A percentile compares a stretch with the other conserved stretches of the same genome.
phyloP scores from a whole-genome alignment of 2,113 vertebrate genomes.

The Nycticryphes semicollaris region DNA sequence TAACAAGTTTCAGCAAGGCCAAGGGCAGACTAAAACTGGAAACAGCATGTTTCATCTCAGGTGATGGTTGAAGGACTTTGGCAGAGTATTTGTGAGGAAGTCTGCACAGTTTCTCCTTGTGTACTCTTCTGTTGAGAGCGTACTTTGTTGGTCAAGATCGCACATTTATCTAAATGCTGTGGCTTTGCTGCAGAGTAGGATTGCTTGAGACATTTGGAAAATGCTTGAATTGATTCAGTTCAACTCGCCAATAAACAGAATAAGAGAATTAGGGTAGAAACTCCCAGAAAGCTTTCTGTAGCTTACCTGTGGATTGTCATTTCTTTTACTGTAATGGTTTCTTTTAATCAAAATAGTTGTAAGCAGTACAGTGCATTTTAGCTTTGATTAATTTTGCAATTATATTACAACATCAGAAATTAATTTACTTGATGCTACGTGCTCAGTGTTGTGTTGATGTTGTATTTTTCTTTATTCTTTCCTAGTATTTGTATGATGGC shows the following conservation, averaged over 20 bases:
- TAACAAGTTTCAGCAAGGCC: neutral
- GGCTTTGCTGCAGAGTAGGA: neutral
- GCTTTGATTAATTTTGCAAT: neutral
- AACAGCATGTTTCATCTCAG: neutral
- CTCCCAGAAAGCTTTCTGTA: neutral
- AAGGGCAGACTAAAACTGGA: neutral
- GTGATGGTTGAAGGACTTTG: neutral
- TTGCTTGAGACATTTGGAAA: neutral
- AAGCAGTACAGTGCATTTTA: neutral
- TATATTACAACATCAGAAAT: neutral
- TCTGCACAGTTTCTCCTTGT: neutral
- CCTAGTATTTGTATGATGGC: neutral
- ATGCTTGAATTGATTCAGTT: neutral
- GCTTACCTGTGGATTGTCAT: neutral
- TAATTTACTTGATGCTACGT: neutral
- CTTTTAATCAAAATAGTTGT: neutral
- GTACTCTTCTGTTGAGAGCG: neutral
- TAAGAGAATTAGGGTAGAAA: neutral
- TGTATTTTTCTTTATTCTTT: neutral
- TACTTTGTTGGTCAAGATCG: neutral
- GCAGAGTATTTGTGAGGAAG: neutral
- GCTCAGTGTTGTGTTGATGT: neutral
- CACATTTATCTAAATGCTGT: neutral
- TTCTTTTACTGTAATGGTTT: neutral
- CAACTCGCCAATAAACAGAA: neutral